Conservation (phyloP, 2,888 invertebrate genomes). For the Pilophorus perplexus region DNA sequence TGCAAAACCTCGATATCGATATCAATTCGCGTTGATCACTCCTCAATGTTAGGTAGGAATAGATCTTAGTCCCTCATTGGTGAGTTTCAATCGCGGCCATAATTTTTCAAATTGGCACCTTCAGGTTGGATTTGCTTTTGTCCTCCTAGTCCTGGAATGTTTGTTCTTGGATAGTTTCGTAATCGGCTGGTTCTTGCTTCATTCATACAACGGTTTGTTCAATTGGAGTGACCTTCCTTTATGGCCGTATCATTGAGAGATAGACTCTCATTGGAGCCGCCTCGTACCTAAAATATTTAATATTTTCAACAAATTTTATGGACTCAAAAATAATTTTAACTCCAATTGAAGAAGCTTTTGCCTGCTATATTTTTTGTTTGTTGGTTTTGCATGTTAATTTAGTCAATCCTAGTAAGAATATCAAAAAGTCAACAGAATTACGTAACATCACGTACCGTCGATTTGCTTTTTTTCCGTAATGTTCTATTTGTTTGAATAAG, state of each 20-base stretch:
- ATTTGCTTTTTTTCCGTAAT: neutral
- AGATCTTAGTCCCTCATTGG: too few relatives aligned
- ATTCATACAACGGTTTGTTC: conserved; percentile 12
- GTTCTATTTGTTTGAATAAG: neutral
- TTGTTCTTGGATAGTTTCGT: neutral
- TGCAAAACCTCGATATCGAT: too few relatives aligned
- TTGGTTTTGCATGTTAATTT: conserved; percentile 13
- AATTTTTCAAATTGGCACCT: too few relatives aligned
- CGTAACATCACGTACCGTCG: too few relatives aligned
- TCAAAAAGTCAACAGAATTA: conserved; percentile 21
- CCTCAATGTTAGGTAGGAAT: too few relatives aligned
- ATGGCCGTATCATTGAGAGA: too few relatives aligned
- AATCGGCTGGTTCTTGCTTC: conserved; percentile 1
- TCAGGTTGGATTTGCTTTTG: conserved; percentile 16
- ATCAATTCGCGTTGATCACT: too few relatives aligned
- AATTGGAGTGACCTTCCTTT: conserved; percentile 7
- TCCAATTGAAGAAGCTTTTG: conserved; percentile 9
- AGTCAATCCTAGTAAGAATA: conserved; percentile 35
- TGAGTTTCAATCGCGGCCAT: too few relatives aligned
- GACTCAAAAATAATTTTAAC: too few relatives aligned
- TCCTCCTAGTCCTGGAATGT: conserved; percentile 5
- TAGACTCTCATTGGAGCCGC: too few relatives aligned
- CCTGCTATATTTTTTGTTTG: conserved; percentile 25
- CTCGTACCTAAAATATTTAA: too few relatives aligned
- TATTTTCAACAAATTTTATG: too few relatives aligned